These are phyloP conservation scores for Alectura lathami DNA, from an alignment of 2,113 vertebrate genomes.

Conservation along the genomic window DNA sequence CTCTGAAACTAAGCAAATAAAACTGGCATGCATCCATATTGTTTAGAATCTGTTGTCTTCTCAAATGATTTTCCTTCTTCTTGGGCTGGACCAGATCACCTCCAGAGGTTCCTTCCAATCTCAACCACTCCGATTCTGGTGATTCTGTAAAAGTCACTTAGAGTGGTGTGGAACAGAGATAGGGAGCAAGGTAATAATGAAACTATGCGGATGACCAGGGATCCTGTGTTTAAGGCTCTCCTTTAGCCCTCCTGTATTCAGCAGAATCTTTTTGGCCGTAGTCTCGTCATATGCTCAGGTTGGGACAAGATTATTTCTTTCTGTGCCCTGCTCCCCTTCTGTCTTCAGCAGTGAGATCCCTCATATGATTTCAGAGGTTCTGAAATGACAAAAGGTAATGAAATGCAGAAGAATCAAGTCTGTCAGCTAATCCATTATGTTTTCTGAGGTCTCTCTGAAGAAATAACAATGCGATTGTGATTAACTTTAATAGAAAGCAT, in stretches of 20 bases:
- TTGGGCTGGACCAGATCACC: neutral
- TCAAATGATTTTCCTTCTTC: neutral
- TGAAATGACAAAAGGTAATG: neutral
- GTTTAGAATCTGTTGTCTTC: neutral
- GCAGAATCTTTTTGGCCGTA: neutral
- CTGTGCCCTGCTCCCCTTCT: neutral
- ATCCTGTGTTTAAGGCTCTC: neutral
- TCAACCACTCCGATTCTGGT: no score
- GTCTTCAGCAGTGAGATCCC: neutral
- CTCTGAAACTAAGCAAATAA: neutral
- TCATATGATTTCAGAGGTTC: neutral
- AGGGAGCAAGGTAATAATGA: neutral
- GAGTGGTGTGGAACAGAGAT: neutral
- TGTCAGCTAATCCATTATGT: neutral
- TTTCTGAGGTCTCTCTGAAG: neutral
- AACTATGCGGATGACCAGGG: neutral
- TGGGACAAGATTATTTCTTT: neutral
- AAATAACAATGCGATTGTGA: neutral
- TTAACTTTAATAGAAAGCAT: conserved; percentile 25
- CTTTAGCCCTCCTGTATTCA: neutral
- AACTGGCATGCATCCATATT: neutral
- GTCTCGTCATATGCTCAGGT: neutral
- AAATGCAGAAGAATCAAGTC: neutral
- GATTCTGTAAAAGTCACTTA: neutral
- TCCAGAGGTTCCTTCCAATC: neutral